Evolutionary conservation across 2,113 vertebrate species (phyloP).

Genomic region (Ctenodactylus gundi): DNA sequence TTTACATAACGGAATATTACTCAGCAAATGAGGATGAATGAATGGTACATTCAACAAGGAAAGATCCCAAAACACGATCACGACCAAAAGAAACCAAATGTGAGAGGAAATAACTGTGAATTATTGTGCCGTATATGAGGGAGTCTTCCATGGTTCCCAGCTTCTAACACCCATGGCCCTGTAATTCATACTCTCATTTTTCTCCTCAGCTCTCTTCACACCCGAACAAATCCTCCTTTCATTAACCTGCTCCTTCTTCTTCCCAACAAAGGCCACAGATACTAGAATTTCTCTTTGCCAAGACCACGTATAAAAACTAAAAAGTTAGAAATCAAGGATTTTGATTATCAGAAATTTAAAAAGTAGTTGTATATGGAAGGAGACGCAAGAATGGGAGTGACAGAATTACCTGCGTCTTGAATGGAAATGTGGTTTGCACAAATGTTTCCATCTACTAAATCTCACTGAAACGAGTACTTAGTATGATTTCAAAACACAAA

Average conservation of each 20-base stretch:
- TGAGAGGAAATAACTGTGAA: not conserved
- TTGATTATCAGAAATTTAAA: conserved; percentile 38
- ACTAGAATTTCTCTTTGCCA: not conserved
- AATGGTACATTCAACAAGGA: not conserved
- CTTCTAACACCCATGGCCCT: not conserved
- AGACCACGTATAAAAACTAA: not conserved
- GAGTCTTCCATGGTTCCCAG: too few relatives aligned
- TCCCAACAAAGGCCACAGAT: not conserved
- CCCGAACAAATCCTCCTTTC: too few relatives aligned
- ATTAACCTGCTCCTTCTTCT: not conserved
- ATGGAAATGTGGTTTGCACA: not conserved
- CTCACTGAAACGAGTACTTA: not conserved
- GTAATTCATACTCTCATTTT: too few relatives aligned
- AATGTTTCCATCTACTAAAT: not conserved
- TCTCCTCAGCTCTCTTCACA: too few relatives aligned
- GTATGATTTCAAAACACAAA: not conserved
- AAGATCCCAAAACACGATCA: not conserved
- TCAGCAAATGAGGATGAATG: conserved; percentile 25
- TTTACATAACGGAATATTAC: not conserved
- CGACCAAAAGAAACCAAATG: not conserved
- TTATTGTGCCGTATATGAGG: too few relatives aligned
- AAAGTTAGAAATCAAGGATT: too few relatives aligned
- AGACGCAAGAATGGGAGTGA: not conserved
- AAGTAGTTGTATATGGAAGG: not conserved
- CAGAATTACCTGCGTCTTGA: not conserved